Evolutionary conservation across 2,797 vertebrate species (phyloP), one percentile per base, ranked within the genome.

Genomic region (Phrynocephalus guinanensis): DNA sequence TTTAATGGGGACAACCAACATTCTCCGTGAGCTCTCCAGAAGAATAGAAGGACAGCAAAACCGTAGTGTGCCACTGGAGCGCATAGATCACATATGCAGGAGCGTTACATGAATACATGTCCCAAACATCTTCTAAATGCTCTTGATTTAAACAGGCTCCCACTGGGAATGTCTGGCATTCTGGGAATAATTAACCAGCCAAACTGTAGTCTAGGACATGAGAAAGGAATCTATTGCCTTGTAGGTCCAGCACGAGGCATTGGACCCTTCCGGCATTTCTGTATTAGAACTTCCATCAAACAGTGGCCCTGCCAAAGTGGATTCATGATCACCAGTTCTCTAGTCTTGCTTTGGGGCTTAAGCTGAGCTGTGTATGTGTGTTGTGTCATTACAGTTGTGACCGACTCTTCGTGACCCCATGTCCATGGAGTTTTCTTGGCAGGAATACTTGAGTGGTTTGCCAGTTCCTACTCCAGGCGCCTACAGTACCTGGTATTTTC

Each of bases 61-160:
- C 24, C 38, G 3, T 18, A 63, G 4, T 10, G 7, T 79, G 33
- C 44, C 44, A 82, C 18, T 76, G 16, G 67, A 82, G 44, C 15
- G 30, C 18, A 73, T 70, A 33, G 76, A 70, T 70, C 63, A 26
- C 26, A 13, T 82, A n/a, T 13, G 5, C 8, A 79, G 7, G 50
- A 71, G 33, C 26, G 60, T 83, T 82, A 68, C 4, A 30, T 20
- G 20, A 15, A 30, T 6, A n/a, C 66, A 44, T 48, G 38, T 16
- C 30, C 75, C 8, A 86, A 1, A 76, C 52, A 79, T 85, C 56
- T 90, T 85, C 68, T 28, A 63, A 50, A 50, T 63, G 52, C 7
- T 1, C 87, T 28, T 52, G 84, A 50, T 48, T 81, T 73, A 91
- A 89, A 63, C 73, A 88, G 26, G 15, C 85, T 33, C 88, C 3